Conservation (phyloP, 2,888 invertebrate genomes). For the Eupithecia vulgata region DNA sequence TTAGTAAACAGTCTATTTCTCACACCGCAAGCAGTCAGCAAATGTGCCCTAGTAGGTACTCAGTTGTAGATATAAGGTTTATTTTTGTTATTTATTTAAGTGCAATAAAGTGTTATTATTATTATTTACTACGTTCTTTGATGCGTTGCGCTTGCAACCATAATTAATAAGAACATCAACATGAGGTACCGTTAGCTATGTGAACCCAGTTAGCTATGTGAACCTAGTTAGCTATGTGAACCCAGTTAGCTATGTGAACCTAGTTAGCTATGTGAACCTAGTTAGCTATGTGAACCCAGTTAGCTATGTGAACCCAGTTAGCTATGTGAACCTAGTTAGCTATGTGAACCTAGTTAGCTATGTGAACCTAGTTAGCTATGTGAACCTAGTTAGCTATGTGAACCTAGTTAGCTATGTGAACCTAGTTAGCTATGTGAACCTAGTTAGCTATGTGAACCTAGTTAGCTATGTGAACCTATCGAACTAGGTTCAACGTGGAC, state of each 20-base stretch:
- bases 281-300: not conserved
- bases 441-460: not conserved
- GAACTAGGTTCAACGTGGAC: not conserved
- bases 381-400: not conserved
- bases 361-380: not conserved
- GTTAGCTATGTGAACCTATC: not conserved
- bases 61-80: no score
- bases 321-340: not conserved
- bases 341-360: not conserved
- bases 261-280: not conserved
- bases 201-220: not conserved
- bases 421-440: not conserved
- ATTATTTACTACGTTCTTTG: not conserved
- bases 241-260: not conserved
- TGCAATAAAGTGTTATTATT: no score
- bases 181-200: not conserved
- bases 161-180: not conserved
- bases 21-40: no score
- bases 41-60: no score
- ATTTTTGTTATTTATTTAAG: no score
- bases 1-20: no score
- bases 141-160: not conserved
- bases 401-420: not conserved
- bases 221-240: not conserved
- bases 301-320: not conserved